Evolutionary conservation across 2,888 invertebrate genomes (phyloP).

Genomic region (Rhimphoctona megacephalus): DNA sequence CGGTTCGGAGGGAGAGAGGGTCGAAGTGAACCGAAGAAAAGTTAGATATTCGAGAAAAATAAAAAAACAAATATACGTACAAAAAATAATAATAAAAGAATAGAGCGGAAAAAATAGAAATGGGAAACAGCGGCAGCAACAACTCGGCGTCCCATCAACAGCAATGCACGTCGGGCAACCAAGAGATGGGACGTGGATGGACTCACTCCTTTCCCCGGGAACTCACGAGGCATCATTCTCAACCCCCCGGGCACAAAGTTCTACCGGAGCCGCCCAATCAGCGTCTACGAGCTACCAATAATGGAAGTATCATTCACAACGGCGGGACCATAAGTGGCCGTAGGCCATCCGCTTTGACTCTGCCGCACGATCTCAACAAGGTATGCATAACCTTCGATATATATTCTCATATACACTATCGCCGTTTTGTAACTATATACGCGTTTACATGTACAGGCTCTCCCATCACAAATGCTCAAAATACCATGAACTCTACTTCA

Average conservation of each 20-base stretch:
- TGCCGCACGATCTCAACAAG: constrained; percentile 82
- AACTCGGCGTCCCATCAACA: constrained; percentile 75
- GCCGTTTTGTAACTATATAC: constrained; percentile 11
- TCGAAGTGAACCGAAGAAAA: constrained; percentile 38
- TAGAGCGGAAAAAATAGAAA: constrained; percentile 65
- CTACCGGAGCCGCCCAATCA: constrained; percentile 90
- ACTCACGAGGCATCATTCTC: constrained; percentile 76
- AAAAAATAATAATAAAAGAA: background rate
- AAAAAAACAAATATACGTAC: constrained; percentile 12
- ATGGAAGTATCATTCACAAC: constrained; percentile 92
- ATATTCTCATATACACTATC: constrained; percentile 10
- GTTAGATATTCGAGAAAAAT: constrained; percentile 10
- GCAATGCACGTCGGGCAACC: constrained; percentile 70
- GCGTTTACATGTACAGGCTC: background rate
- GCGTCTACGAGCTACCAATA: constrained; percentile 91
- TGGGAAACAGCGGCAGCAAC: constrained; percentile 79
- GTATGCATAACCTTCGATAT: constrained; percentile 69
- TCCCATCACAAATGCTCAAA: background rate
- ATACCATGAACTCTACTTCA: background rate
- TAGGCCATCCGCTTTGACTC: constrained; percentile 84
- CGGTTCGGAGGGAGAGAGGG: background rate
- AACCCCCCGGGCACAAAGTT: constrained; percentile 86
- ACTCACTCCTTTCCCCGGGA: constrained; percentile 81
- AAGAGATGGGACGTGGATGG: constrained; percentile 78
- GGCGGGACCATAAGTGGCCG: constrained; percentile 94